Evolutionary conservation across 2,888 invertebrate species (phyloP).

Genomic region (Thereva nobilitata): DNA sequence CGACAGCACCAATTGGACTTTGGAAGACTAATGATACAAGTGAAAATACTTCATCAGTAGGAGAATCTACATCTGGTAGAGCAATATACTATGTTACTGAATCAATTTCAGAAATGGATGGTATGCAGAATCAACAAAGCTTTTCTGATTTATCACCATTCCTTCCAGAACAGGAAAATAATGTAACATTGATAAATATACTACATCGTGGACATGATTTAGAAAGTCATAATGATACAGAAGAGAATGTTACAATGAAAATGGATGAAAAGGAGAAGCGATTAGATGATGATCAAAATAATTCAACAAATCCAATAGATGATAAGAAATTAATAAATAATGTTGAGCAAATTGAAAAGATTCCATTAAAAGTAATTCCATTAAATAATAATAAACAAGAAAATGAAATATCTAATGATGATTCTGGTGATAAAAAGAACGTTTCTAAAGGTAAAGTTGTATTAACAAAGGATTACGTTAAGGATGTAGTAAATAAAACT

Average conservation of each 20-base stretch:
- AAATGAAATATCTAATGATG: constrained; percentile 20
- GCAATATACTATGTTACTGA: constrained; percentile 41
- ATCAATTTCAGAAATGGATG: constrained; percentile 36
- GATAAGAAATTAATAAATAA: constrained; percentile 34
- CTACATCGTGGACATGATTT: constrained; percentile 64
- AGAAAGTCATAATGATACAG: constrained; percentile 50
- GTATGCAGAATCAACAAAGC: constrained; percentile 28
- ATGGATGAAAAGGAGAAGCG: constrained; percentile 34
- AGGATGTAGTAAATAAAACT: too few species aligned
- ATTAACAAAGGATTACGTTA: background rate
- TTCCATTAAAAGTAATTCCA: constrained; percentile 39
- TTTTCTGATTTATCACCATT: constrained; percentile 58
- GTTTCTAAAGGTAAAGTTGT: background rate
- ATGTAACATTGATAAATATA: constrained; percentile 64
- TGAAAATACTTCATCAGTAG: background rate
- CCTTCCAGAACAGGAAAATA: constrained; percentile 67
- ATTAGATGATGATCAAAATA: constrained; percentile 38
- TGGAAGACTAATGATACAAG: constrained; percentile 28
- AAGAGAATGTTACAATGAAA: constrained; percentile 21
- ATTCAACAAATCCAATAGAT: constrained; percentile 40
- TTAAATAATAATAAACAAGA: constrained; percentile 36
- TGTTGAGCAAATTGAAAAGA: constrained; percentile 33
- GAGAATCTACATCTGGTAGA: constrained; percentile 21
- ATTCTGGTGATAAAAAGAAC: constrained; percentile 2
- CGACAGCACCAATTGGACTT: constrained; percentile 39